phyloP scores from a whole-genome alignment of 2,113 vertebrate species.

The Petrocephalus zakoni region DNA sequence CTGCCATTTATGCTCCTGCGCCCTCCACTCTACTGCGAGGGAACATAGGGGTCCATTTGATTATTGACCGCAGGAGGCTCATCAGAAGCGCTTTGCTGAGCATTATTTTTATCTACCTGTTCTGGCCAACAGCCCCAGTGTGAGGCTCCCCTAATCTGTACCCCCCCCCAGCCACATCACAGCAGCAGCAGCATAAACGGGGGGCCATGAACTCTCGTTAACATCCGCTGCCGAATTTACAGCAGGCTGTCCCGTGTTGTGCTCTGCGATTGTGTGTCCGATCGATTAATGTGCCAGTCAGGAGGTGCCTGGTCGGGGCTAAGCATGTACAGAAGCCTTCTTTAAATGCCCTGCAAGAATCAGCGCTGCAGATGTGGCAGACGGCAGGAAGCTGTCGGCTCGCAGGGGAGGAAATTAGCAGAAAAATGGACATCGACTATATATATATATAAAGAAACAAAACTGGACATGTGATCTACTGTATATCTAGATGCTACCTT shows the following conservation, averaged over 20 bases:
- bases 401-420: not conserved
- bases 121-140: not conserved
- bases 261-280: not conserved
- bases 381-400: not conserved
- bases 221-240: not conserved
- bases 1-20: not conserved
- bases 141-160: not conserved
- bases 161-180: not conserved
- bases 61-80: not conserved
- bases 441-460: not conserved
- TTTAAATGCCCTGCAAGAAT: not conserved
- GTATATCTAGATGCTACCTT: not conserved
- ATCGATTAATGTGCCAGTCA: not conserved
- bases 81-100: constrained; percentile 6
- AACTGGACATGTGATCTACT: not conserved
- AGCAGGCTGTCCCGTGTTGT: not conserved
- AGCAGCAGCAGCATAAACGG: not conserved
- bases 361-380: not conserved
- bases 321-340: not conserved
- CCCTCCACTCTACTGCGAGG: not conserved
- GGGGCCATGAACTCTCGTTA: not conserved
- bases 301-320: not conserved
- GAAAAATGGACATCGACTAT: not conserved
- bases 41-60: constrained; percentile 1
- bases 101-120: not conserved